Conservation (phyloP, 1,140 invertebrate species). For the Drosophila tsacasi region DNA sequence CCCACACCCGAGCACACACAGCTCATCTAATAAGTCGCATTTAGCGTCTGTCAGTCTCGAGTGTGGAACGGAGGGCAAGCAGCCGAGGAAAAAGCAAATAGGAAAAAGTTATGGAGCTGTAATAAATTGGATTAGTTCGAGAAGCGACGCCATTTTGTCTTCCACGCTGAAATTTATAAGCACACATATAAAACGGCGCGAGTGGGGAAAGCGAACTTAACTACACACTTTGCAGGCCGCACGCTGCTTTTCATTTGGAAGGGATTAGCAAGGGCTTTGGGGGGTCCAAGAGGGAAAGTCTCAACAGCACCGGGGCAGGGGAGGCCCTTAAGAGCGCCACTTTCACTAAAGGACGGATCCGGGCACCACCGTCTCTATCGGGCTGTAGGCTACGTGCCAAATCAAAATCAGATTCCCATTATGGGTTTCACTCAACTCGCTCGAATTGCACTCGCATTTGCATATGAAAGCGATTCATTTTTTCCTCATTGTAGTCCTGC, state of each 20-base stretch:
- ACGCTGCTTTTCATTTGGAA: slow-evolving; percentile 72
- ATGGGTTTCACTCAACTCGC: slow-evolving; percentile 41
- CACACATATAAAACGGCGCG: slow-evolving; percentile 41
- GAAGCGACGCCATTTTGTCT: slow-evolving; percentile 79
- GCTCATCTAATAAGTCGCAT: slow-evolving; percentile 81
- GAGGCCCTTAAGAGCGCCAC: slow-evolving; percentile 56
- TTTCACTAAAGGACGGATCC: slow-evolving; percentile 49
- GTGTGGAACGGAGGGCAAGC: slow-evolving; percentile 23
- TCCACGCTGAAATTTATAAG: slow-evolving; percentile 52
- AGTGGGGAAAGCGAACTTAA: slow-evolving; percentile 35
- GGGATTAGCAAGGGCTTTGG: slow-evolving; percentile 55
- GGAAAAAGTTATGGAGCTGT: slow-evolving; percentile 84
- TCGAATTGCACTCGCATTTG: slow-evolving; percentile 63
- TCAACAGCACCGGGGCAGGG: neutral
- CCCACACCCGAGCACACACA: slow-evolving; percentile 32
- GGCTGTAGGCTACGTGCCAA: slow-evolving; percentile 67
- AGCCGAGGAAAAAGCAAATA: slow-evolving; percentile 64
- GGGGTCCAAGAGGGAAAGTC: slow-evolving; percentile 1
- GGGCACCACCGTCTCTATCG: slow-evolving; percentile 18
- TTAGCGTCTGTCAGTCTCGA: slow-evolving; percentile 74
- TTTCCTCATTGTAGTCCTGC: slow-evolving; percentile 32
- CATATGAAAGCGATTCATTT: slow-evolving; percentile 77
- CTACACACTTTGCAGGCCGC: slow-evolving; percentile 57
- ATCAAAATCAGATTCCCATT: slow-evolving; percentile 79
- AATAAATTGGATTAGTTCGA: slow-evolving; percentile 85